phyloP scores from a whole-genome alignment of 1,140 invertebrate genomes.

The Drosophila funebris region DNA sequence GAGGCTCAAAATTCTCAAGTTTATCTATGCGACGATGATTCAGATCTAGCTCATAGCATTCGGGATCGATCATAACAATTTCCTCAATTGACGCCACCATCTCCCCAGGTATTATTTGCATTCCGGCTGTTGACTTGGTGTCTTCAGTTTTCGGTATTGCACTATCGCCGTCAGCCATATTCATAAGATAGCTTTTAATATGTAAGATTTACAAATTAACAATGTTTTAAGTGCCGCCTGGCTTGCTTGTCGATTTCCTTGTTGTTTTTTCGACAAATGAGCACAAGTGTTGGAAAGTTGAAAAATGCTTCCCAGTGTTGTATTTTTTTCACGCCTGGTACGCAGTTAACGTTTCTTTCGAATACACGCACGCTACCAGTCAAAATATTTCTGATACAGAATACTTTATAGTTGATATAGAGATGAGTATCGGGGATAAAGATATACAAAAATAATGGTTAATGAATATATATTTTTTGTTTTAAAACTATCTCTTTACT shows the following conservation, averaged over 20 bases:
- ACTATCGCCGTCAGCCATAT: conserved; percentile 66
- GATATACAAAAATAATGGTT: neutral
- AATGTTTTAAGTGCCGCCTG: conserved; percentile 39
- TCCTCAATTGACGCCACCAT: conserved; percentile 68
- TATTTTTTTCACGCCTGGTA: neutral
- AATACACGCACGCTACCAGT: neutral
- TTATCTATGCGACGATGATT: conserved; percentile 94
- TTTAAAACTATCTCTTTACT: no score
- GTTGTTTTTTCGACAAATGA: conserved; percentile 19
- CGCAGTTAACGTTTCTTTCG: neutral
- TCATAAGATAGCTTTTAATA: conserved; percentile 21
- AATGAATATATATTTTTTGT: no score
- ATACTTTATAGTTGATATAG: no score
- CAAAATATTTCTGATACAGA: neutral
- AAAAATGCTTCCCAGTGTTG: conserved; percentile 5
- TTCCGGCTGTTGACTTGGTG: conserved; percentile 47
- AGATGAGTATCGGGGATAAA: no score
- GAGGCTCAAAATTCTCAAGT: conserved; percentile 91
- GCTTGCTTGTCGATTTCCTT: conserved; percentile 25
- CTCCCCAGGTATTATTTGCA: conserved; percentile 63
- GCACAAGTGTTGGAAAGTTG: conserved; percentile 6
- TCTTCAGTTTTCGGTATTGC: conserved; percentile 27
- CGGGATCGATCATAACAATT: conserved; percentile 76
- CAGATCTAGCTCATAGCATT: conserved; percentile 87
- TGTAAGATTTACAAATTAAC: conserved; percentile 15